These are phyloP conservation scores for Blera fallax DNA, from an alignment of 2,888 invertebrate species.

Conservation along the genomic window DNA sequence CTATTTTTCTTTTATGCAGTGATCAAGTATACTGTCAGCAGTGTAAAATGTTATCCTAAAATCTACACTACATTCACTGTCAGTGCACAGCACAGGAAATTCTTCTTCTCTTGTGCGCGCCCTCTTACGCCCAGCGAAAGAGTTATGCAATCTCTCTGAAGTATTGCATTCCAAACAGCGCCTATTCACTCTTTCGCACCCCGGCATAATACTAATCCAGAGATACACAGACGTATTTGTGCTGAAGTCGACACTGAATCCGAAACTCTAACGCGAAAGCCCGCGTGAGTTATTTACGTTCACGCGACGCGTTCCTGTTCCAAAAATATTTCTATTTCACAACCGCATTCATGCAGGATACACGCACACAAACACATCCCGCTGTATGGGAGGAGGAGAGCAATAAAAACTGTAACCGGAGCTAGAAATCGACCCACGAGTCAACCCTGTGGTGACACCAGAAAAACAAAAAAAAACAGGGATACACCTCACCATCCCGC, in stretches of 20 bases:
- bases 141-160: slow-evolving; percentile 62
- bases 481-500: slow-evolving; percentile 4
- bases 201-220: slow-evolving; percentile 24
- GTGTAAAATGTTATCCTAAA: slow-evolving; percentile 57
- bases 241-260: slow-evolving; percentile 55
- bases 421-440: slow-evolving; percentile 65
- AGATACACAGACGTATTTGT: slow-evolving; percentile 25
- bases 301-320: slow-evolving; percentile 65
- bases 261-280: slow-evolving; percentile 51
- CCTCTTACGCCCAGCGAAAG: not conserved
- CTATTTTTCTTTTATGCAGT: slow-evolving; percentile 3
- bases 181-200: slow-evolving; percentile 51
- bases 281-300: slow-evolving; percentile 70
- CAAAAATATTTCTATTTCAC: slow-evolving; percentile 66
- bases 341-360: slow-evolving; percentile 55
- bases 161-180: slow-evolving; percentile 69
- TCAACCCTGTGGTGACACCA: slow-evolving; percentile 63
- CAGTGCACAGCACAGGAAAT: slow-evolving; percentile 29
- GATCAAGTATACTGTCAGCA: slow-evolving; percentile 61
- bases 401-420: slow-evolving; percentile 56
- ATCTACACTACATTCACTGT: slow-evolving; percentile 50
- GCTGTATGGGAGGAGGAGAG: not conserved
- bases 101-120: not conserved
- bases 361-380: slow-evolving; percentile 31
- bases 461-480: slow-evolving; percentile 1